Evolutionary conservation across 2,797 vertebrate species (phyloP), one percentile per base, ranked within the genome.

Genomic region (Tauraco hartlaubi): DNA sequence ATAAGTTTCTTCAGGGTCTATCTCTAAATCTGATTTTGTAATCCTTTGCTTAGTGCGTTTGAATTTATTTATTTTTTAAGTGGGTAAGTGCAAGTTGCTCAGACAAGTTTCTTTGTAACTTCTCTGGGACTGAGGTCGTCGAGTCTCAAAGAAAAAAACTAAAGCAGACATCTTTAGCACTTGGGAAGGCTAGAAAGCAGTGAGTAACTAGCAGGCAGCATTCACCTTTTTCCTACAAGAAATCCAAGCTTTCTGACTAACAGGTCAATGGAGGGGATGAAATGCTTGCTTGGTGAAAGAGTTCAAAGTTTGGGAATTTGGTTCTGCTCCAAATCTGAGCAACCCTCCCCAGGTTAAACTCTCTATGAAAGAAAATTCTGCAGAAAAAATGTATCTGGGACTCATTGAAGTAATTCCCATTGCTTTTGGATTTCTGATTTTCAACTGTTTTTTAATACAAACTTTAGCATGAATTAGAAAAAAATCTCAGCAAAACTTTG

Each of bases 1-100:
- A 88, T 88, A 96, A 88, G 82, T 94, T 92, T 96, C 95, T 96
- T 63, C 90, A 92, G 90, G 92, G 74, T 94, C 95, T 96, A 76
- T 95, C 96, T 96, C 89, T 84, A 90, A 93, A 95, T 94, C 92
- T 93, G 88, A 26, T 92, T 96, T 90, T 76, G 76, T 84, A 96
- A 94, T 96, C 67, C 77, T 92, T 76, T 85, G 59, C 85, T 94
- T 73, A 79, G 83, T 90, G 69, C 51, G 63, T 90, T 92, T 85
- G 61, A 90, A 85, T 85, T 71, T 88, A 86, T 93, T 95, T 95
- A 73, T 66, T 96, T 96, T 85, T 88, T 64, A 88, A 95, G 74
- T 78, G 90, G 88, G 76, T 77, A 90, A 88, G 35, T 0, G 41
- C 82, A 90, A 94, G 77, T 77, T 95, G 95, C 90, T 93, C 93